phyloP scores from a whole-genome alignment of 2,113 vertebrate species.

The Atherinomorus stipes region DNA sequence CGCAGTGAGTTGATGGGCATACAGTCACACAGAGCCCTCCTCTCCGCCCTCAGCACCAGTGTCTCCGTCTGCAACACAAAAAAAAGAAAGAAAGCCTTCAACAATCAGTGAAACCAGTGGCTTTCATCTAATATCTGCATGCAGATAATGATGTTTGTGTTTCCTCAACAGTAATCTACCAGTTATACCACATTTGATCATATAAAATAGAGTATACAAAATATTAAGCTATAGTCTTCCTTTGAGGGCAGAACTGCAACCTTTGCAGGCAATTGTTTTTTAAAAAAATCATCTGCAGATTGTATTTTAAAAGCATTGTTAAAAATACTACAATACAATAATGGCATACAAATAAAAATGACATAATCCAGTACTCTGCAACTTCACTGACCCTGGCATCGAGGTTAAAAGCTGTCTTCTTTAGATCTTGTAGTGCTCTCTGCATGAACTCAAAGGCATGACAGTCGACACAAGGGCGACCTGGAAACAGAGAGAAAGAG shows the following conservation, averaged over 20 bases:
- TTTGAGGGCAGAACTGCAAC: no score
- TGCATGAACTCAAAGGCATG: slow-evolving; percentile 99
- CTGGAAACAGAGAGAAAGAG: slow-evolving; percentile 64
- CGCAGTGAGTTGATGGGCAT: slow-evolving; percentile 85
- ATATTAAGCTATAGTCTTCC: no score
- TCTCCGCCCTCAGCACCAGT: slow-evolving; percentile 91
- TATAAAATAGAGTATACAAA: no score
- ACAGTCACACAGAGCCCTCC: slow-evolving; percentile 93
- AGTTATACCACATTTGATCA: no score
- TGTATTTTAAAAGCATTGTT: no score
- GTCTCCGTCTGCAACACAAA: slow-evolving; percentile 86
- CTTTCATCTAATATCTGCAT: no score
- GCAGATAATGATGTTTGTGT: neutral
- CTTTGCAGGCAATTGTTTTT: no score
- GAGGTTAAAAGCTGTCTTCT: slow-evolving; percentile 91
- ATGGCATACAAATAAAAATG: no score
- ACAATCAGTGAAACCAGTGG: neutral
- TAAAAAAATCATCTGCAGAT: neutral
- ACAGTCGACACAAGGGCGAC: slow-evolving; percentile 96
- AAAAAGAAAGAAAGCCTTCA: neutral
- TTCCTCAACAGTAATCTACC: neutral
- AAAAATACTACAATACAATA: no score
- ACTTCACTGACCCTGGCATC: slow-evolving; percentile 87
- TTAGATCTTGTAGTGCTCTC: slow-evolving; percentile 94
- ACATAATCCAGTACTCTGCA: neutral